These are phyloP conservation scores for Drosophila seclusa DNA, from an alignment of 2,888 invertebrate species.

Conservation along the genomic window DNA sequence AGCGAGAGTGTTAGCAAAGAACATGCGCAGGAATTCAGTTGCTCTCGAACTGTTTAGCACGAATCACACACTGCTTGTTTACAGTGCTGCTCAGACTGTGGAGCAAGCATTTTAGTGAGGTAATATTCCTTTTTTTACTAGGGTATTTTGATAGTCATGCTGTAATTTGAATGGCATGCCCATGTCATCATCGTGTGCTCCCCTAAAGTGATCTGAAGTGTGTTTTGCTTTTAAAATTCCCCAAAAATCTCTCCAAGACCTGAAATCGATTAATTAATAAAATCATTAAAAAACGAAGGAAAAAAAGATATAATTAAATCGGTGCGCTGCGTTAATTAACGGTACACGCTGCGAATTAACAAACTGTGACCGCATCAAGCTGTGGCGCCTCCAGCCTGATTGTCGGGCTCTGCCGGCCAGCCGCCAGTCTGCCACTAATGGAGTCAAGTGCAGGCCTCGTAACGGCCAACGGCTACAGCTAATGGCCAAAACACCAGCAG, in stretches of 20 bases:
- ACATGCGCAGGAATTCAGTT: constrained; percentile 56
- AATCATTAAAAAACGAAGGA: constrained; percentile 26
- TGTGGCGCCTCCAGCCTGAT: constrained; percentile 48
- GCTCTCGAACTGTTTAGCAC: constrained; percentile 62
- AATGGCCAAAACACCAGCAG: constrained; percentile 41
- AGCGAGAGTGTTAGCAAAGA: constrained; percentile 13
- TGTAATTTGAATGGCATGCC: neutral
- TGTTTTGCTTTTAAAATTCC: constrained; percentile 53
- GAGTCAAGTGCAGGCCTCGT: constrained; percentile 73
- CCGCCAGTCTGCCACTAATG: constrained; percentile 41
- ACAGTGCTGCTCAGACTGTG: constrained; percentile 59
- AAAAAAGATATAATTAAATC: constrained; percentile 62
- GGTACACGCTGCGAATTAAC: constrained; percentile 65
- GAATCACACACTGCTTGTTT: constrained; percentile 55
- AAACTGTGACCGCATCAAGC: constrained; percentile 74
- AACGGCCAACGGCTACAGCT: constrained; percentile 48
- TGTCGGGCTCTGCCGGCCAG: constrained; percentile 13
- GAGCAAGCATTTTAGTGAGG: neutral
- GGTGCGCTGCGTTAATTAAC: constrained; percentile 71
- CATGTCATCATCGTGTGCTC: constrained; percentile 35
- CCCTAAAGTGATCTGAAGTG: constrained; percentile 45
- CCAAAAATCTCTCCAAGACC: constrained; percentile 14
- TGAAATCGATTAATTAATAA: constrained; percentile 60
- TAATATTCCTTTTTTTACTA: neutral
- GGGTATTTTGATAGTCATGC: constrained; percentile 29